Base-by-base conservation (phyloP, 2,113 vertebrate genomes). In the Macheiramphus alcinus region DNA sequence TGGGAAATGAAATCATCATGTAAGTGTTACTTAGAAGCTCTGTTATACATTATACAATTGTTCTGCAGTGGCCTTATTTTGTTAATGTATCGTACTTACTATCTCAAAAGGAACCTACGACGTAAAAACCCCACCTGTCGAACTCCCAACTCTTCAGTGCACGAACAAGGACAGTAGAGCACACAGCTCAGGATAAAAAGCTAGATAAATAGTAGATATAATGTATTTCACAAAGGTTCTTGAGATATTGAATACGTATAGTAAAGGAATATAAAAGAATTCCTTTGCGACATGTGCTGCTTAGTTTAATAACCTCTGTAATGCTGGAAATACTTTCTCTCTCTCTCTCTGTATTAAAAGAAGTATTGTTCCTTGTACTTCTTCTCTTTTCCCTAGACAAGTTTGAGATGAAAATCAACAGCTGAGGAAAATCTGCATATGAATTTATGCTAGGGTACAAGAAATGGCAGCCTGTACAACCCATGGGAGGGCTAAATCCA, bases 141-240 rank as follows among this genome's bases (percentile, higher is more conserved):
- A 82, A 50, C 16, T 62, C 36, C 21, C 27, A 66, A 3, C 25
- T 71, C 21, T 67, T 81, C 31, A n/a, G 9, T 50, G 45, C 17
- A 6, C 1, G 2, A 73, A 73, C 0, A 0, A 89, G 56, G 50
- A 63, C 10, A 22, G 25, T 2, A 32, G 27, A 79, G 56, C 23
- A 82, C 56, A 65, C 21, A 81, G 25, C 6, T 79, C 66, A 32
- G n/a, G 43, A 50, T 26, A 65, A 85, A 94, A 94, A 83, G 12
- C 38, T 16, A 79, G 47, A 55, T 32, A 80, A 93, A 71, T 5
- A 61, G 36, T 21, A 66, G 22, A 42, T 47, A 79, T 7, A 63
- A 4, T 50, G n/a, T 75, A 78, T 88, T 86, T 80, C 61, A 79
- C 59, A 55, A 53, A 75, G 32, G 45, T 79, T 74, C 50, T 43